These are phyloP conservation scores for Ypsolopha scabrella DNA, from an alignment of 2,888 invertebrate genomes.

Conservation along the genomic window DNA sequence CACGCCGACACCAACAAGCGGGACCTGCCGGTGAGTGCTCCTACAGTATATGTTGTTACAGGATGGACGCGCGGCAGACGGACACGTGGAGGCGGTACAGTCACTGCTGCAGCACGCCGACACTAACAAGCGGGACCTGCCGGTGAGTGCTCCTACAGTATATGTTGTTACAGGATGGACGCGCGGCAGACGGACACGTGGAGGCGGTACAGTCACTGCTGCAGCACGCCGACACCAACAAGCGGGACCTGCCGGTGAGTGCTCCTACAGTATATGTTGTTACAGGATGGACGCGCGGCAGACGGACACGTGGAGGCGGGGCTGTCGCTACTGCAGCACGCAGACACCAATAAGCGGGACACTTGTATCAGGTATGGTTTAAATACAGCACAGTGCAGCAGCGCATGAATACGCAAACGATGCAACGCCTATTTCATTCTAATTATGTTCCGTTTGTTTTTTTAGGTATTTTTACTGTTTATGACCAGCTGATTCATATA, in stretches of 20 bases:
- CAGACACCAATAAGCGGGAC: slow-evolving; percentile 88
- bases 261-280: too few species aligned
- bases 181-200: slow-evolving; percentile 92
- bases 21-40: slow-evolving; percentile 76
- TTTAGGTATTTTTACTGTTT: too few species aligned
- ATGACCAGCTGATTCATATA: too few species aligned
- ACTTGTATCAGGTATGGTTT: too few species aligned
- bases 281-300: slow-evolving; percentile 88
- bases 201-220: slow-evolving; percentile 86
- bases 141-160: slow-evolving; percentile 75
- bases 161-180: slow-evolving; percentile 77
- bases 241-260: slow-evolving; percentile 82
- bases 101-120: slow-evolving; percentile 89
- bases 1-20: slow-evolving; percentile 90
- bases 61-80: slow-evolving; percentile 94
- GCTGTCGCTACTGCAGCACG: slow-evolving; percentile 84
- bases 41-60: too few species aligned
- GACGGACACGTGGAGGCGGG: slow-evolving; percentile 91
- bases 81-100: slow-evolving; percentile 85
- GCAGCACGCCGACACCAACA: slow-evolving; percentile 90
- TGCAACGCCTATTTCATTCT: too few species aligned
- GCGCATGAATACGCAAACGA: too few species aligned
- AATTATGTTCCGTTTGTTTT: too few species aligned
- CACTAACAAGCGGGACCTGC: slow-evolving; percentile 84
- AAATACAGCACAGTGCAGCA: too few species aligned